phyloP scores from a whole-genome alignment of 2,797 vertebrate species.

The Benthosema pterotum region DNA sequence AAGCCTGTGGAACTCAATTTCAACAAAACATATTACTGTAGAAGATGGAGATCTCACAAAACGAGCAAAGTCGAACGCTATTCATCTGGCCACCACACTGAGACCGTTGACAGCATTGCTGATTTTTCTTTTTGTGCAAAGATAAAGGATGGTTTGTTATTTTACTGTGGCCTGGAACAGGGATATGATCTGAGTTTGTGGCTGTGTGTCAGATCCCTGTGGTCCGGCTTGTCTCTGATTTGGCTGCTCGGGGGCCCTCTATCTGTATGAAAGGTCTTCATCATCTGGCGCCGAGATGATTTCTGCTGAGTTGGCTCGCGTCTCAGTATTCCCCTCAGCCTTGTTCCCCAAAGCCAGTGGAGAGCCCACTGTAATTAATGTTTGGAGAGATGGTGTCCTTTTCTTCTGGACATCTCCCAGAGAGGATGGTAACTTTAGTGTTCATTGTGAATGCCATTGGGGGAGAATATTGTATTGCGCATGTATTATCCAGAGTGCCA shows the following conservation, averaged over 20 bases:
- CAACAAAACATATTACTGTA: too few relatives aligned
- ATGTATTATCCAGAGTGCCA: neutral
- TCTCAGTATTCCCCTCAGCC: neutral
- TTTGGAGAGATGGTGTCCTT: neutral
- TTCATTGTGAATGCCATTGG: too few relatives aligned
- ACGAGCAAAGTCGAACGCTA: too few relatives aligned
- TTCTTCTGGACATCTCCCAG: neutral
- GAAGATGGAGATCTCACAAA: too few relatives aligned
- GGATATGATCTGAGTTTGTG: neutral
- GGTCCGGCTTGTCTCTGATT: constrained; percentile 2
- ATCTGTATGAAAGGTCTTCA: constrained; percentile 13
- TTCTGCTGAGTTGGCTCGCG: constrained; percentile 7
- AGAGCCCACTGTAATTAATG: neutral
- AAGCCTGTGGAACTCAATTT: too few relatives aligned
- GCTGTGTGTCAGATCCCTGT: constrained; percentile 2
- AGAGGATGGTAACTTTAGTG: neutral
- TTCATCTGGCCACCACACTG: too few relatives aligned
- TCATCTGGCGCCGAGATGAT: constrained; percentile 6
- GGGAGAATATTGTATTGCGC: neutral
- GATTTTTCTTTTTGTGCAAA: neutral
- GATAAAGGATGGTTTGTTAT: neutral
- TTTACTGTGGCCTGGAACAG: neutral
- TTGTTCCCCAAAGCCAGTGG: neutral
- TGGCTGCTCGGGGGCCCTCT: constrained; percentile 12
- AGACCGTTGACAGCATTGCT: neutral